Conservation (phyloP, 2,113 vertebrate genomes). For the Mellivora capensis region DNA sequence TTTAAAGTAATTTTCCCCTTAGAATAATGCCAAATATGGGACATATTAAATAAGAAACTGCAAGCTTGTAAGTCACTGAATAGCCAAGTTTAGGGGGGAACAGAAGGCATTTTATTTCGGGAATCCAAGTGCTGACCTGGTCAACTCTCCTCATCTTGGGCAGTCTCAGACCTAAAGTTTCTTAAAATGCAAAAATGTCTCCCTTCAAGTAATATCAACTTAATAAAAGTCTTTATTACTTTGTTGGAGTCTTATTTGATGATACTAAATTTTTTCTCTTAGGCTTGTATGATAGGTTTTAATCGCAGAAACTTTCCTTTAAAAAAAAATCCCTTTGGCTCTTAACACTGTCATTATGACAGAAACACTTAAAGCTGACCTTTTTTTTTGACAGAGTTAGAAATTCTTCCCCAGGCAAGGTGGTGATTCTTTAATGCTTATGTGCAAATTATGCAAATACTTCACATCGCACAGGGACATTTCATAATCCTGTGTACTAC, state of each 20-base stretch:
- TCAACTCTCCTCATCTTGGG: background rate
- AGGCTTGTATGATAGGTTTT: background rate
- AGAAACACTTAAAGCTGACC: constrained; percentile 29
- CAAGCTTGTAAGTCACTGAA: background rate
- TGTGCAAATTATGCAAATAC: background rate
- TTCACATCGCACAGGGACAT: background rate
- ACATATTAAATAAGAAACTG: background rate
- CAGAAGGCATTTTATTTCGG: background rate
- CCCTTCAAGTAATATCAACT: background rate
- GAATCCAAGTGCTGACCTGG: background rate
- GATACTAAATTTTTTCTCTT: background rate
- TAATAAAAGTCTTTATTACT: constrained; percentile 41
- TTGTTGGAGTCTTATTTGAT: background rate
- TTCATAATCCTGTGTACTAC: background rate
- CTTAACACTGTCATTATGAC: background rate
- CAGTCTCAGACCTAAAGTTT: background rate
- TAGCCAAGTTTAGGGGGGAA: fast-evolving
- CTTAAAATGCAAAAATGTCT: background rate
- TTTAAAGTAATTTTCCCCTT: background rate
- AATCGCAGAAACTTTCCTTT: background rate
- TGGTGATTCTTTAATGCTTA: background rate
- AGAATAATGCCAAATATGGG: background rate
- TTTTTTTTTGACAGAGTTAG: background rate
- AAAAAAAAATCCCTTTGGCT: background rate
- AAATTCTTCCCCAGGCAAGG: constrained; percentile 32